These are phyloP conservation scores for Drosophila sucinea DNA, from an alignment of 1,140 invertebrate species.

Conservation along the genomic window DNA sequence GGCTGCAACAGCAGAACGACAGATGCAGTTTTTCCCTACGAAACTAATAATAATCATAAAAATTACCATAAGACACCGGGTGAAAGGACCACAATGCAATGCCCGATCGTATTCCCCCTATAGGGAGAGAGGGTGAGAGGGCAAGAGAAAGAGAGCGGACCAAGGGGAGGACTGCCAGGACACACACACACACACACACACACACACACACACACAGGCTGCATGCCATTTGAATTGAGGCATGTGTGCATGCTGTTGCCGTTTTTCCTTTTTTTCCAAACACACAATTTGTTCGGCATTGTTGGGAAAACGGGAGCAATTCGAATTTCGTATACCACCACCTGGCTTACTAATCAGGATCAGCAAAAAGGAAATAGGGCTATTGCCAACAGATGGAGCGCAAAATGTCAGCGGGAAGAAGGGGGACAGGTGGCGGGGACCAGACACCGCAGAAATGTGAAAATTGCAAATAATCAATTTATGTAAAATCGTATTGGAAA, in stretches of 20 bases:
- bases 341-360: conserved; percentile 64
- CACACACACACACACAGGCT: background rate
- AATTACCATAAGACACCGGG: conserved; percentile 74
- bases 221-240: conserved; percentile 63
- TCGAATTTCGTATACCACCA: conserved; percentile 28
- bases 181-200: background rate
- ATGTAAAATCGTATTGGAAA: too few species aligned
- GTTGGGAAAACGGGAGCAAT: conserved; percentile 19
- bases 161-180: conserved; percentile 34
- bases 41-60: conserved; percentile 62
- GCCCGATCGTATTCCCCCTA: conserved; percentile 13
- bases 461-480: too few species aligned
- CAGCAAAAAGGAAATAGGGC: background rate
- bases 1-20: conserved; percentile 31
- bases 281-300: conserved; percentile 28
- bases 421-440: too few species aligned
- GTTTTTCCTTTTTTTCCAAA: conserved; percentile 31
- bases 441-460: too few species aligned
- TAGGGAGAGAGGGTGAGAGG: background rate
- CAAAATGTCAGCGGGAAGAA: background rate
- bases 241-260: conserved; percentile 59
- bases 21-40: conserved; percentile 70
- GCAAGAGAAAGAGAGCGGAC: background rate
- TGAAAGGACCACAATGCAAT: conserved; percentile 9
- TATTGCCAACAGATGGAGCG: background rate